Evolutionary conservation across 1,140 invertebrate genomes (phyloP), one percentile per base, ranked within the genome.

Genomic region (Diploscapter pachys): DNA sequence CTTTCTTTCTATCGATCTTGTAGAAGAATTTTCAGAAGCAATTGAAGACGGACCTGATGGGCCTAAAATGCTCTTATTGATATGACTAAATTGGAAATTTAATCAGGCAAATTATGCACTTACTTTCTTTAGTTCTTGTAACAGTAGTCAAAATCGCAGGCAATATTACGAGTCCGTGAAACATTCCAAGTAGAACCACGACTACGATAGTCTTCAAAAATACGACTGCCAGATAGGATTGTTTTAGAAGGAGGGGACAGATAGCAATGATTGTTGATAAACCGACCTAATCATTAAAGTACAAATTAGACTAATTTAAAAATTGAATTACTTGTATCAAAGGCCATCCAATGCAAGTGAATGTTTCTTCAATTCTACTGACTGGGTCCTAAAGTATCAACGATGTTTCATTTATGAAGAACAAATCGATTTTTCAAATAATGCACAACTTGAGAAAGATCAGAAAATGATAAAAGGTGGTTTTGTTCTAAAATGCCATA

Each of bases 211-310:
- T 83, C 55, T 83, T 83, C 4, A 83, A 72, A 67, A 83, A 83
- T 13, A 83, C 82, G 57, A 83, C 61, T 4, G 82, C 82, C 64
- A 83, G 68, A 75, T 83, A 83, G 48, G 82, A 85, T 57, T 83
- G 82, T 64, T 83, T 83, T 68, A 83, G 79, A 8, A 83, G 82
- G 6, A 83, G 74, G 8, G 82, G 82, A 11, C 78, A 68, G 3
- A 83, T 63, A 9, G 85, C 82, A 52, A 85, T 82, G 48, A 83
- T 86, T 13, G 82, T 83, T 13, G 82, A 85, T 4, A 86, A 66
- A 3, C 82, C 84, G 13, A 83, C 81, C 69, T 81, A 50, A n/a
- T 57, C 49, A 4, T n/a, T 71, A 73, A 50, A 31, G 31, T 31
- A 31, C 31, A 0, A 50, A 78, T 79, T 53, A 4, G 11, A 66